Conservation (phyloP, 2,113 vertebrate genomes). For the Ammodytes dubius region DNA sequence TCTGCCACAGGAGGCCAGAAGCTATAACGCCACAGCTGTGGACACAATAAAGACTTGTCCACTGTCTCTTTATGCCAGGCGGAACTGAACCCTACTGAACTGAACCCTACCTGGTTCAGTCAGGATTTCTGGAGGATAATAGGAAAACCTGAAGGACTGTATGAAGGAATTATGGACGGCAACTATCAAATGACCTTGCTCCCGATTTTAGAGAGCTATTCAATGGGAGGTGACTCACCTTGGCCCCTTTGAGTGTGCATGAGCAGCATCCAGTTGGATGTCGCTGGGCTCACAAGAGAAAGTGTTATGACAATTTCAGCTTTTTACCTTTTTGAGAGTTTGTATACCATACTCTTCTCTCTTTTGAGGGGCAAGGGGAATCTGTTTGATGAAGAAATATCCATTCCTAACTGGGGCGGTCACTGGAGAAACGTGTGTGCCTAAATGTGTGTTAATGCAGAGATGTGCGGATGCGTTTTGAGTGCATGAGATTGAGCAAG, state of each 20-base stretch:
- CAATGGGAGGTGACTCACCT: conserved; percentile 34
- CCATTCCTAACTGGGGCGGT: conserved; percentile 84
- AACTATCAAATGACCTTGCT: conserved; percentile 36
- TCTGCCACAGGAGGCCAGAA: conserved; percentile 47
- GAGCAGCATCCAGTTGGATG: conserved; percentile 47
- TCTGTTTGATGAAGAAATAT: conserved; percentile 67
- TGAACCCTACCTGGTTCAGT: conserved; percentile 24
- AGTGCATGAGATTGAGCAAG: conserved; percentile 41
- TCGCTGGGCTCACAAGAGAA: conserved; percentile 45
- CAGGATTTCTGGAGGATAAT: conserved; percentile 31
- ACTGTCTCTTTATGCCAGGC: conserved; percentile 48
- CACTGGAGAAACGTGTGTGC: conserved; percentile 79
- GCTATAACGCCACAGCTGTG: conserved; percentile 40
- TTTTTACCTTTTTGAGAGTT: conserved; percentile 69
- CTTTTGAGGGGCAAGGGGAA: conserved; percentile 54
- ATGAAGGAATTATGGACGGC: conserved; percentile 49
- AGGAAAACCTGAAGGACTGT: conserved; percentile 45
- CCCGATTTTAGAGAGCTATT: conserved; percentile 48
- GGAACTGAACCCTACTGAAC: conserved; percentile 4
- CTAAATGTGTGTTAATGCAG: conserved; percentile 59
- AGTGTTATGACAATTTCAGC: conserved; percentile 48
- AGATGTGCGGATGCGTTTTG: conserved; percentile 40
- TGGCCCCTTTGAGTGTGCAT: conserved; percentile 33
- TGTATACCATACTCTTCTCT: conserved; percentile 52
- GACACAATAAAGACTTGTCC: conserved; percentile 38